These are phyloP conservation scores for Apamea epomidion DNA, from an alignment of 2,888 invertebrate species.

Conservation along the genomic window DNA sequence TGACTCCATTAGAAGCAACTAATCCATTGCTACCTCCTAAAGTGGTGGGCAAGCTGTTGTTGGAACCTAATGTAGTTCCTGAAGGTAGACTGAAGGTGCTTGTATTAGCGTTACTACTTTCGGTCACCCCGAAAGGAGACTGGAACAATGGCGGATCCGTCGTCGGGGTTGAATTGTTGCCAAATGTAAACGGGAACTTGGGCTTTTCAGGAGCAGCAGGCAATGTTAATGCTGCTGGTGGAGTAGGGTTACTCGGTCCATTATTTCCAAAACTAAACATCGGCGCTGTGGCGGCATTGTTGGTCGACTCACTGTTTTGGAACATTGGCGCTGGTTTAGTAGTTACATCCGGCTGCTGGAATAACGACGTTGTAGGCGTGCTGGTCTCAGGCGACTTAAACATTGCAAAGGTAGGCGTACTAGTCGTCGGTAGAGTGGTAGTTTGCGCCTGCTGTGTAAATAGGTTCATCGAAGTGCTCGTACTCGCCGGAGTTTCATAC, in stretches of 20 bases:
- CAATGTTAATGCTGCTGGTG: conserved; percentile 46
- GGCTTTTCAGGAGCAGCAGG: conserved; percentile 72
- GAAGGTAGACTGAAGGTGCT: conserved; percentile 58
- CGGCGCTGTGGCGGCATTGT: conserved; percentile 64
- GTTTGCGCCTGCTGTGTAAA: conserved; percentile 50
- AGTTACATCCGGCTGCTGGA: conserved; percentile 66
- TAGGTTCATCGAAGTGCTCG: conserved; percentile 58
- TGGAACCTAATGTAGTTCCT: conserved; percentile 43
- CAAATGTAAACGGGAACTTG: conserved; percentile 80
- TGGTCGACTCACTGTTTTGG: conserved; percentile 55
- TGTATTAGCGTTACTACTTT: conserved; percentile 51
- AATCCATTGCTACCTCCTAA: conserved; percentile 60
- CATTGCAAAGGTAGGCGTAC: conserved; percentile 63
- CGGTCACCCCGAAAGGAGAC: conserved; percentile 55
- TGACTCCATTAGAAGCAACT: conserved; percentile 48
- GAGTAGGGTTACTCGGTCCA: conserved; percentile 46
- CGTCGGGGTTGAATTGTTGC: conserved; percentile 65
- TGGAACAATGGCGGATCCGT: conserved; percentile 64
- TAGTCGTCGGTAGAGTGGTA: conserved; percentile 35
- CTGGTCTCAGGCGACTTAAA: conserved; percentile 68
- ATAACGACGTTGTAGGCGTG: conserved; percentile 63
- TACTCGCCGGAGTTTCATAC: conserved; percentile 65
- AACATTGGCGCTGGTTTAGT: conserved; percentile 62
- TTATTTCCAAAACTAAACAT: conserved; percentile 79
- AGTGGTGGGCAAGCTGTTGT: conserved; percentile 51